Percentiles rank a stretch among this genome's conserved stretches.
These are phyloP conservation scores for Enteromius thamalakanensis DNA, from an alignment of 2,797 vertebrate species.

Conservation along the genomic window DNA sequence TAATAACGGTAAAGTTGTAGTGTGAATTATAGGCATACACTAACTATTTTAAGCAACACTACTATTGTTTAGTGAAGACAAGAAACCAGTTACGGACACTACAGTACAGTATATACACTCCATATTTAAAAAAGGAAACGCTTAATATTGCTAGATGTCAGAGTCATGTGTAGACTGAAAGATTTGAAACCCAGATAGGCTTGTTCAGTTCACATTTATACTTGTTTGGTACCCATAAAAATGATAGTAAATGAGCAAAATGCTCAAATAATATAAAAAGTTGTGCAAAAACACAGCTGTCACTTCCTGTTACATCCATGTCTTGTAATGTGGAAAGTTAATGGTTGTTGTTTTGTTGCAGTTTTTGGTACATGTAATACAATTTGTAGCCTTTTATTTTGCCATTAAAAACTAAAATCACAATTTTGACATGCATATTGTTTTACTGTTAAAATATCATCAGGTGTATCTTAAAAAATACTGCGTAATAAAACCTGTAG, in stretches of 20 bases:
- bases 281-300: not conserved
- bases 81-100: not conserved
- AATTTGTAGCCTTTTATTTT: conserved; percentile 30
- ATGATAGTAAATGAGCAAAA: not conserved
- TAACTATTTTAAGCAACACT: not conserved
- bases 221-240: not conserved
- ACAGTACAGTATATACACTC: conserved; percentile 21
- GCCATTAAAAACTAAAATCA: conserved; percentile 33
- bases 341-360: conserved; percentile 6
- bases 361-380: conserved; percentile 8
- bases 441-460: not conserved
- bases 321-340: conserved; percentile 4
- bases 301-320: conserved; percentile 7
- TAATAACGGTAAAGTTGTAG: not conserved
- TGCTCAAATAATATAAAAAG: not conserved
- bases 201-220: not conserved
- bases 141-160: not conserved
- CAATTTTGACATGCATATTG: conserved; percentile 1
- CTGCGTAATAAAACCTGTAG: not conserved
- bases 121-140: not conserved
- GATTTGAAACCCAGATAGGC: not conserved
- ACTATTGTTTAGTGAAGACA: not conserved
- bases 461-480: not conserved
- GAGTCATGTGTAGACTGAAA: not conserved
- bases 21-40: not conserved